Percentiles rank a stretch among this genome's conserved stretches.
phyloP scores from a whole-genome alignment of 2,113 vertebrate genomes.

The Nyctibius bracteatus region DNA sequence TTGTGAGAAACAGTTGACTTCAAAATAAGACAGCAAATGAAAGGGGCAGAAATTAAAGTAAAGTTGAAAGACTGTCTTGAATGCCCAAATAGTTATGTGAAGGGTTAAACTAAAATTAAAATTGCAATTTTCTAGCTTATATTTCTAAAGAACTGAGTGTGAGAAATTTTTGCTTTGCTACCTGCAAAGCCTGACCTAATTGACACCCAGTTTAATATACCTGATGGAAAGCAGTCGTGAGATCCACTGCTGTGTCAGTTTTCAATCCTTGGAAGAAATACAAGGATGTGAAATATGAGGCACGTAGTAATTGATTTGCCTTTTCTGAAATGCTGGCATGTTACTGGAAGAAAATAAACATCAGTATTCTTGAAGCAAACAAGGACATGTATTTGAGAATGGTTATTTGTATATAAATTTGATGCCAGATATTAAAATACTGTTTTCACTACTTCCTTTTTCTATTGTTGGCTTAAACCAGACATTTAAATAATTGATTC shows the following conservation, averaged over 20 bases:
- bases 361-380: not conserved
- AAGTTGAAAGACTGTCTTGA: not conserved
- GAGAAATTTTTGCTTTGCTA: not conserved
- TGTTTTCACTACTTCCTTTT: not conserved
- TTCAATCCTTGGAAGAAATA: not conserved
- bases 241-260: not conserved
- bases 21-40: not conserved
- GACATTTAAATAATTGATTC: not conserved
- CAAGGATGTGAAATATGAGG: not conserved
- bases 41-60: not conserved
- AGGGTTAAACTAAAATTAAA: not conserved
- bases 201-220: not conserved
- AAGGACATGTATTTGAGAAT: not conserved
- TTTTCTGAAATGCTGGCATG: slow-evolving; percentile 1
- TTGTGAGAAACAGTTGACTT: not conserved
- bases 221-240: slow-evolving; percentile 3
- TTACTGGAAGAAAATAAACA: not conserved
- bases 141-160: not conserved
- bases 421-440: not conserved
- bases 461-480: not conserved
- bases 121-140: not conserved
- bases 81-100: not conserved
- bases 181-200: not conserved
- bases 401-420: not conserved
- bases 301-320: slow-evolving; percentile 12